A percentile compares a stretch with the other conserved stretches of the same genome.
These are phyloP conservation scores for Hylomyscus alleni DNA, from an alignment of 2,797 vertebrate species.

Conservation along the genomic window DNA sequence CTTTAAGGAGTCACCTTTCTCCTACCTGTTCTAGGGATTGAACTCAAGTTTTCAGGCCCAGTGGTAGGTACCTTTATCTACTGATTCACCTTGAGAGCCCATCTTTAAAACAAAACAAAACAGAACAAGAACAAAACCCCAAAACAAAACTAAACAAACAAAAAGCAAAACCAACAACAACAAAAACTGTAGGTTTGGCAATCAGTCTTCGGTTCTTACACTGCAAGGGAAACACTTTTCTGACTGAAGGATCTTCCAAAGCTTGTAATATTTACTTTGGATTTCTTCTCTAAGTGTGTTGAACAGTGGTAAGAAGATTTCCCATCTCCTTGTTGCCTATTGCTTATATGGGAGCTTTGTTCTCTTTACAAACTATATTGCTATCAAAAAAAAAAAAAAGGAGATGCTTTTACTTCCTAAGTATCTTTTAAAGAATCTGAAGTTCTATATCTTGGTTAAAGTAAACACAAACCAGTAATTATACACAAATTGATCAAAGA, in stretches of 20 bases:
- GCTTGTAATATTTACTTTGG: not conserved
- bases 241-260: not conserved
- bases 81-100: not conserved
- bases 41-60: not conserved
- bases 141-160: not conserved
- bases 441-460: slow-evolving; percentile 9
- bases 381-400: not conserved
- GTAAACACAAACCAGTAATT: slow-evolving; percentile 49
- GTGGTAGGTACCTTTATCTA: not conserved
- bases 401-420: slow-evolving; percentile 12
- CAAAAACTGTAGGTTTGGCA: not conserved
- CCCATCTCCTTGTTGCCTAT: not conserved
- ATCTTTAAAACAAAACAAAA: not conserved
- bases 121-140: not conserved
- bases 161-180: not conserved
- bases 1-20: not conserved
- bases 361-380: slow-evolving; percentile 2
- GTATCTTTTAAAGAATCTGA: slow-evolving; percentile 36
- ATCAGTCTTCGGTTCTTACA: too few relatives aligned
- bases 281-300: not conserved
- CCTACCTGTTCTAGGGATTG: not conserved
- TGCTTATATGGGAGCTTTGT: not conserved
- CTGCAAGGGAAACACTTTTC: not conserved
- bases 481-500: slow-evolving; percentile 50
- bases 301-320: not conserved